Evolutionary conservation across 2,888 invertebrate genomes (phyloP), one percentile per base, ranked within the genome.

Genomic region (Salpingus planirostris): DNA sequence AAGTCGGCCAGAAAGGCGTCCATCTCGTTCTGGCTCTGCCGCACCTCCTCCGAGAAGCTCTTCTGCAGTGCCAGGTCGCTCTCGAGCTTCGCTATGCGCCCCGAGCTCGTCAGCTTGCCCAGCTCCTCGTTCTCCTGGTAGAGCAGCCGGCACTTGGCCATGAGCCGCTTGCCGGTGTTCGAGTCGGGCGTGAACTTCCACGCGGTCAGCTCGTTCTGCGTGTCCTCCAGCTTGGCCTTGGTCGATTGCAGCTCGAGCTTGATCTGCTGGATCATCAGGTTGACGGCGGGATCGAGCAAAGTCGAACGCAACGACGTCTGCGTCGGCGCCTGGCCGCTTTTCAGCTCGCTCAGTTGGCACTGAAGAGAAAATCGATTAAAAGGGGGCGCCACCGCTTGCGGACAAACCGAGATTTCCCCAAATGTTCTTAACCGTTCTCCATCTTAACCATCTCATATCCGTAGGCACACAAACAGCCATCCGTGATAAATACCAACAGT

Each of bases 141-240:
- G 26, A 97, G 67, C 46, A 92, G 69, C 40, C 95, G 78, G 62
- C 96, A 97, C 63, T 95, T 93, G 6, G 95, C 93, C 96, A 97
- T 96, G 46, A 97, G 70, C 47, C 95, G 80, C 67, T 96, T 97
- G 43, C 97, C 97, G 26, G 95, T 95, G 69, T 93, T 93, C 42
- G 93, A 95, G 66, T 97, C 97, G n/a, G 96, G 93, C 8, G 96
- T 96, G 66, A 97, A 97, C 67, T 97, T 97, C 95, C 96, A 97
- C 2, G 97, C 96, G 33, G 90, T 87, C 25, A 97, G 71, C 71
- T 97, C 97, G 66, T 91, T 93, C 66, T 96, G 96, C 11, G 93
- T 93, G 65, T 96, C 95, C 62, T 96, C 95, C 46, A 95, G 71
- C 60, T 88, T 85, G 31, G 89, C 84, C 62, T 89, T 87, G 11